Percentiles rank a stretch among this genome's conserved stretches.
phyloP scores from a whole-genome alignment of 2,888 invertebrate genomes.

The Raillietiella orientalis region DNA sequence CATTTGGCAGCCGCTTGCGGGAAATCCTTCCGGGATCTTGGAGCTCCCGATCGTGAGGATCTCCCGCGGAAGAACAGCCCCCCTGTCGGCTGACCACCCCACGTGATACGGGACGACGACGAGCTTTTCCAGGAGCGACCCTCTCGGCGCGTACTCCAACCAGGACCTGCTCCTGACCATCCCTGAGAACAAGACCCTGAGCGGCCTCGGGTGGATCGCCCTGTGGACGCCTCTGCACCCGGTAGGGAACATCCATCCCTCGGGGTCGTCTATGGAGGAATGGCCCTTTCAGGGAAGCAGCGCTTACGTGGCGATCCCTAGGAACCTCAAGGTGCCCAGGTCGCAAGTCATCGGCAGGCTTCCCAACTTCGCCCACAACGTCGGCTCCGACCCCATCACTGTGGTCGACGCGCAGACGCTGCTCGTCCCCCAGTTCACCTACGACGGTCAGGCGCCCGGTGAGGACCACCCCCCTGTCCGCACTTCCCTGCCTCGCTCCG shows the following conservation, averaged over 20 bases:
- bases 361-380: conserved; percentile 38
- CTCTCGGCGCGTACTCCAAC: conserved; percentile 44
- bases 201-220: conserved; percentile 53
- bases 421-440: conserved; percentile 57
- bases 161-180: conserved; percentile 49
- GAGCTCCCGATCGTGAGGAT: too few relatives aligned
- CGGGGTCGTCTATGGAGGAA: too few relatives aligned
- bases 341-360: conserved; percentile 45
- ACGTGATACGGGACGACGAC: too few relatives aligned
- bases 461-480: too few relatives aligned
- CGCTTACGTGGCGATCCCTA: conserved; percentile 49
- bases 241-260: too few relatives aligned
- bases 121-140: too few relatives aligned
- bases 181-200: conserved; percentile 52
- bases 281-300: conserved; percentile 46
- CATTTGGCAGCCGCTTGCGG: too few relatives aligned
- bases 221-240: too few relatives aligned
- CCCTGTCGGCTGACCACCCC: too few relatives aligned
- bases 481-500: too few relatives aligned
- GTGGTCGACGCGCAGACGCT: conserved; percentile 76
- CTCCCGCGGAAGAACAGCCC: too few relatives aligned
- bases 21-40: too few relatives aligned
- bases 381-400: conserved; percentile 52
- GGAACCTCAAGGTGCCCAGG: conserved; percentile 39
- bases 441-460: conserved; percentile 79